Base-by-base conservation (phyloP, 30 jellyfish, hydroid and myxozoan genomes). In the Clytia hemisphaerica region DNA sequence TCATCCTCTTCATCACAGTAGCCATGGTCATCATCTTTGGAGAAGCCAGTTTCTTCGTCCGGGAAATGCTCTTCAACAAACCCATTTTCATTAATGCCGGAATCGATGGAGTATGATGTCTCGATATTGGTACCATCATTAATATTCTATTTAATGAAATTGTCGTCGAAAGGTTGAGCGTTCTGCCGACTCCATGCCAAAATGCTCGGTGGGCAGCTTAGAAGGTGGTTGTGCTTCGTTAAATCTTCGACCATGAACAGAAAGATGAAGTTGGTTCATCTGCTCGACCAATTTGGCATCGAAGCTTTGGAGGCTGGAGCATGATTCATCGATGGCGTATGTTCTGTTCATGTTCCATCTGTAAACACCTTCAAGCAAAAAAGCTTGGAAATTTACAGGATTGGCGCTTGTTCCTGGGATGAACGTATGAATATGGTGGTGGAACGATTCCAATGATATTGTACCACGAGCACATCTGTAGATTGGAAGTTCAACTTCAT, bases 401-500 rank as follows among this genome's bases (percentile, higher is more conserved):
- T 61, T 61, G 6, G 75, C 75, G 21, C 38, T 37, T 10, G 9
- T 36, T 3, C 78, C 72, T 7, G 78, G 78, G 72, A 66, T 44
- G 44, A 66, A 66, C 12, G 14, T 37, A 19, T 37, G 22, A 5
- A 66, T 4, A 47, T 66, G 78, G 4, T 4, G 24, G 73, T 66
- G 78, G 73, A 66, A 66, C 7, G 73, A 66, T 18, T 72, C 76
- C 67, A 72, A 4, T 14, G 84, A 53, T 30, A 50, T 72, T n/a
- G 77, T 22, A 25, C 77, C 84, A 28, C 77, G 26, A 46, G 68
- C 77, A 55, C 84, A 72, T 4, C 84, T 53, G 45, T 31, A 57
- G 28, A 72, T 68, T 49, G 77, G 77, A 67, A 57, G 55, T 4
- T 34, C n/a, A 12, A 0, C 10, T 15, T 45, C 60, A 1, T 67